A percentile compares a stretch with the other conserved stretches of the same genome.
Conservation (phyloP, 1,140 invertebrate genomes). For the Cydia strobilella region DNA sequence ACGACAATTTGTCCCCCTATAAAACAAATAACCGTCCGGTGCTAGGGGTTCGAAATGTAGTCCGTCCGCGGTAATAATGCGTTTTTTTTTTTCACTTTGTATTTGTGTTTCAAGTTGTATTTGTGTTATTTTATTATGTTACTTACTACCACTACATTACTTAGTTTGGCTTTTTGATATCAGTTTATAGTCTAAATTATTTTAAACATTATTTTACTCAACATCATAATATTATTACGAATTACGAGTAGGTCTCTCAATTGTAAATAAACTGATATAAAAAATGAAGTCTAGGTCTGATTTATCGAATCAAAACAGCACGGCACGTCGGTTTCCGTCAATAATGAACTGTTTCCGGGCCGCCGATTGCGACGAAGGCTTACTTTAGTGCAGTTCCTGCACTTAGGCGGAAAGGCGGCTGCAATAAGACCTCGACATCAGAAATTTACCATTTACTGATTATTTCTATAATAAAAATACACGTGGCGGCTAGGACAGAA, state of each 20-base stretch:
- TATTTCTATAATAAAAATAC: neutral
- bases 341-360: constrained; percentile 12
- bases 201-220: no score
- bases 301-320: neutral
- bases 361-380: constrained; percentile 1
- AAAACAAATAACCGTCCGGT: no score
- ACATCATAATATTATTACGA: neutral
- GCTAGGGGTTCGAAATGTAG: no score
- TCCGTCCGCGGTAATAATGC: no score
- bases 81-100: no score
- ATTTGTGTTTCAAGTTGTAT: no score
- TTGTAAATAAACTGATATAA: neutral
- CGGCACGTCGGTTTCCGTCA: neutral
- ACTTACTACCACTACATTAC: no score
- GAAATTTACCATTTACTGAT: neutral
- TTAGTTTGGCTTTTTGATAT: no score
- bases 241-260: neutral
- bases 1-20: no score
- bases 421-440: neutral
- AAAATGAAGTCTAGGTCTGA: neutral
- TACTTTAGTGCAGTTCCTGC: constrained; percentile 8
- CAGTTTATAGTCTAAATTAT: no score
- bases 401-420: neutral
- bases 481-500: no score
- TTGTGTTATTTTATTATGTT: no score